Percentiles rank a stretch among this genome's conserved stretches.
These are phyloP conservation scores for Drosophila koepferae DNA, from an alignment of 2,888 invertebrate species.

Conservation along the genomic window DNA sequence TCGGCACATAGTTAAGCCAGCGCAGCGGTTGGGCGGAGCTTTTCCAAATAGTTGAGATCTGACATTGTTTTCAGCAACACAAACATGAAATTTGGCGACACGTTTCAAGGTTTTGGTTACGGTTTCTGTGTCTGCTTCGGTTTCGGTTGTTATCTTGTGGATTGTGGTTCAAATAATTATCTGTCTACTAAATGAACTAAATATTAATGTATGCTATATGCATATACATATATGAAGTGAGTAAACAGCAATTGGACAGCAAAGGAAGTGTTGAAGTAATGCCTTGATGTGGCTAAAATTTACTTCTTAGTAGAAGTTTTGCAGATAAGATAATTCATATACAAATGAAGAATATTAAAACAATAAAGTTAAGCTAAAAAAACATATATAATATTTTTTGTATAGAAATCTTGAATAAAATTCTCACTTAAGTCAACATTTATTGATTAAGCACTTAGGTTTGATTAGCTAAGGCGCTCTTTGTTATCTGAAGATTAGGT, in stretches of 20 bases:
- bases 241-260: background rate
- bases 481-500: constrained; percentile 12
- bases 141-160: background rate
- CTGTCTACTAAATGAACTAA: background rate
- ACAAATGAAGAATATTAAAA: too few species aligned
- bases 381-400: background rate
- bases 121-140: background rate
- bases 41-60: constrained; percentile 67
- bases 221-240: background rate
- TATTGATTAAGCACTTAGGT: background rate
- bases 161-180: constrained; percentile 3
- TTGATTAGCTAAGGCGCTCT: background rate
- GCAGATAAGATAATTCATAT: background rate
- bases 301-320: background rate
- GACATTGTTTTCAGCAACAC: constrained; percentile 48
- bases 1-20: constrained; percentile 20
- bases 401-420: background rate
- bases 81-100: constrained; percentile 34
- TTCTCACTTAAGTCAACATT: background rate
- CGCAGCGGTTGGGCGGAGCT: constrained; percentile 54
- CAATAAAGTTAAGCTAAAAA: too few species aligned
- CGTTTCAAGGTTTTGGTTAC: constrained; percentile 12
- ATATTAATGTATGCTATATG: background rate
- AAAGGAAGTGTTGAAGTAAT: background rate
- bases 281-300: background rate